Percentiles rank a stretch among this genome's conserved stretches.
Evolutionary conservation across 2,888 invertebrate genomes (phyloP).

Genomic region (Diploptera punctata): DNA sequence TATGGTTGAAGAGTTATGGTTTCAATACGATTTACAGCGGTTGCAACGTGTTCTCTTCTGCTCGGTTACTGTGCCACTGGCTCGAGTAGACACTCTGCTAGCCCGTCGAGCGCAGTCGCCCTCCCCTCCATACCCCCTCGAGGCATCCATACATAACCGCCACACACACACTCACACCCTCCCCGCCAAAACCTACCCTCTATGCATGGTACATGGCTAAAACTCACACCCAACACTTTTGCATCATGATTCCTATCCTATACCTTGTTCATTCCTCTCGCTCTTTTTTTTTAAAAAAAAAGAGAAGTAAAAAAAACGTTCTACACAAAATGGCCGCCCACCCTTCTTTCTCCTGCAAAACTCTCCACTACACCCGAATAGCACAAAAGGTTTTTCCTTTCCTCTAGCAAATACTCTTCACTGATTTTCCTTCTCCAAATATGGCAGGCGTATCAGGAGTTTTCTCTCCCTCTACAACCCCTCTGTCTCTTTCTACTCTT

Average conservation of each 20-base stretch:
- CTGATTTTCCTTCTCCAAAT: conserved; percentile 51
- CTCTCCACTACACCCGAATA: conserved; percentile 36
- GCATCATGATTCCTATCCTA: conserved; percentile 35
- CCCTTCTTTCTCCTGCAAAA: conserved; percentile 40
- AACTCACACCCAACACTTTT: conserved; percentile 30
- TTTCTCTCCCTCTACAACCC: conserved; percentile 28
- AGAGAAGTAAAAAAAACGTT: conserved; percentile 15
- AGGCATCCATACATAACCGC: neutral
- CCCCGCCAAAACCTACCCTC: neutral
- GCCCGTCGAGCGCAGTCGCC: conserved; percentile 32
- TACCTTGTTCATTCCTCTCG: conserved; percentile 34
- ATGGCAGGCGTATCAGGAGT: conserved; percentile 47
- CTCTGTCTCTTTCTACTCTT: too few species aligned
- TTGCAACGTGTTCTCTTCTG: neutral
- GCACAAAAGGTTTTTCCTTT: conserved; percentile 42
- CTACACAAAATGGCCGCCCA: conserved; percentile 43
- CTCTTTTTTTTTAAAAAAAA: conserved; percentile 6
- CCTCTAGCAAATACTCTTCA: conserved; percentile 48
- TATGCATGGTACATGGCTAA: conserved; percentile 20
- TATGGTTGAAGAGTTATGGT: too few species aligned
- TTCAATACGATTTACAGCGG: too few species aligned
- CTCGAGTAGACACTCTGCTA: conserved; percentile 15
- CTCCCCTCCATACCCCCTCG: neutral
- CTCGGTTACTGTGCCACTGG: neutral
- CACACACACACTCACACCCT: neutral